A percentile compares a stretch with the other conserved stretches of the same genome.
Evolutionary conservation across 2,797 vertebrate genomes (phyloP).

Genomic region (Tapirus indicus): DNA sequence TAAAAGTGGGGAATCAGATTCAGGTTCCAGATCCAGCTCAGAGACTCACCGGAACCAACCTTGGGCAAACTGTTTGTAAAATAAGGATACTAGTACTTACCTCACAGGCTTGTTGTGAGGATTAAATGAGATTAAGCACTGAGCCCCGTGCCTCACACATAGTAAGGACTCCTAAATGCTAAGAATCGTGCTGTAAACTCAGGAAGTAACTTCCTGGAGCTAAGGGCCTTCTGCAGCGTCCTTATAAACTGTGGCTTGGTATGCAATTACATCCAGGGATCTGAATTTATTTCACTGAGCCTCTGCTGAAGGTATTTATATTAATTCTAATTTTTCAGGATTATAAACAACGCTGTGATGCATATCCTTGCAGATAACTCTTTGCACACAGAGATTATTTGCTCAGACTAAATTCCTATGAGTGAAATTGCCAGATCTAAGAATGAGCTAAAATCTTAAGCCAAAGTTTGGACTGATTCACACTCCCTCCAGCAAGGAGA

Average conservation of each 20-base stretch:
- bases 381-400: constrained; percentile 2
- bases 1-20: background rate
- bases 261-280: too few species aligned
- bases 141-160: background rate
- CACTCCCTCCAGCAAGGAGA: background rate
- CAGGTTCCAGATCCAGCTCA: background rate
- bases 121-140: background rate
- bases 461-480: background rate
- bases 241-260: background rate
- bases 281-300: background rate
- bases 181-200: background rate
- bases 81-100: background rate
- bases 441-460: constrained; percentile 14
- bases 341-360: background rate
- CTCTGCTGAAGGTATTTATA: background rate
- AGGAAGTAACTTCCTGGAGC: background rate
- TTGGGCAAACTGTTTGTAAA: background rate
- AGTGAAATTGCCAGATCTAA: constrained; percentile 21
- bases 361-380: constrained; percentile 8
- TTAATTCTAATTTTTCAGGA: background rate
- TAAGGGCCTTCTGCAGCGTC: background rate
- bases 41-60: background rate
- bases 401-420: constrained; percentile 9
- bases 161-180: background rate
- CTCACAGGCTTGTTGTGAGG: background rate